phyloP scores from a whole-genome alignment of 2,113 vertebrate species.

The Equus quagga region DNA sequence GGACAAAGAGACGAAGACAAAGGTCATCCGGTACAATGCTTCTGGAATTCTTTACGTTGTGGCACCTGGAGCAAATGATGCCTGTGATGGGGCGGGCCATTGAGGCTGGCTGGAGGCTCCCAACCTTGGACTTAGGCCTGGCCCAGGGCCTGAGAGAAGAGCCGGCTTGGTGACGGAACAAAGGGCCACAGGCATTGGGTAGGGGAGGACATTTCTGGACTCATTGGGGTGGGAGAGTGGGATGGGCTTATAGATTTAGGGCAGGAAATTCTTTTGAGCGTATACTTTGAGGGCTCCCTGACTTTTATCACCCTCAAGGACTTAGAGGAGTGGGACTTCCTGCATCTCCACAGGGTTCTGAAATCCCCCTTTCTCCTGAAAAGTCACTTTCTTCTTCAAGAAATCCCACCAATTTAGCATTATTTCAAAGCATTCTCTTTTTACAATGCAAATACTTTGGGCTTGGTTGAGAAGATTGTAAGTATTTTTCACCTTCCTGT shows the following conservation, averaged over 20 bases:
- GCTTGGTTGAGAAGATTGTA: not conserved
- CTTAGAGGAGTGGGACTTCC: not conserved
- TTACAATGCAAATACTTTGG: conserved; percentile 33
- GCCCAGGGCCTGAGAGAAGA: not conserved
- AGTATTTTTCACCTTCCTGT: conserved; percentile 46
- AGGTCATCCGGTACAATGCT: not conserved
- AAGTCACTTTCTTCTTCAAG: conserved; percentile 38
- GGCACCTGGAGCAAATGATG: not conserved
- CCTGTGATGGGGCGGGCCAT: not conserved
- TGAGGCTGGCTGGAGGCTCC: not conserved
- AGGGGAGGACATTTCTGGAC: not conserved
- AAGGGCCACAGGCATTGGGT: not conserved
- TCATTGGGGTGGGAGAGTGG: not conserved
- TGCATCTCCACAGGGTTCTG: not conserved
- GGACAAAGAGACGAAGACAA: not conserved
- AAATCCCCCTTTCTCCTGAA: not conserved
- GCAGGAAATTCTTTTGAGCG: conserved; percentile 23
- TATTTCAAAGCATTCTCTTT: conserved; percentile 56
- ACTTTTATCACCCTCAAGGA: conserved; percentile 6
- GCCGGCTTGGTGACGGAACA: not conserved
- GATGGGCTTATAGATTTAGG: not conserved
- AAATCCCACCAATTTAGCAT: conserved; percentile 42
- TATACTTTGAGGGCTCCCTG: not conserved
- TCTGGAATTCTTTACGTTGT: not conserved
- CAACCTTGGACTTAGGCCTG: not conserved